Conservation (phyloP, 2,113 vertebrate genomes). For the Hydrochoerus hydrochaeris region DNA sequence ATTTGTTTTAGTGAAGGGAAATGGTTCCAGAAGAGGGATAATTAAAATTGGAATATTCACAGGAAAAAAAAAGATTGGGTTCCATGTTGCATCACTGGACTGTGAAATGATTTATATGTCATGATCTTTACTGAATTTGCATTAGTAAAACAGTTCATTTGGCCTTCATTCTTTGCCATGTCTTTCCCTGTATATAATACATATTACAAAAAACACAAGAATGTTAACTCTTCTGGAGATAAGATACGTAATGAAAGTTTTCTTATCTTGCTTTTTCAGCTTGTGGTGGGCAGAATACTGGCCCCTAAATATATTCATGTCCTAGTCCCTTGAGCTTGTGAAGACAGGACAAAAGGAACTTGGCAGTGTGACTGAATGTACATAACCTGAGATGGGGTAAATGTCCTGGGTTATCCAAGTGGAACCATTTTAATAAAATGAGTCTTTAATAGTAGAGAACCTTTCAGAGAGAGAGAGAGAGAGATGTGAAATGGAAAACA, state of each 20-base stretch:
- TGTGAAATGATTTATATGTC: neutral
- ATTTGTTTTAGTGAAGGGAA: slow-evolving; percentile 5
- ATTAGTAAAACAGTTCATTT: neutral
- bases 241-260: neutral
- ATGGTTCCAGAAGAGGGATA: neutral
- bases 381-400: neutral
- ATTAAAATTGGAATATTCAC: neutral
- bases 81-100: neutral
- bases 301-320: neutral
- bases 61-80: neutral
- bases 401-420: neutral
- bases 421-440: neutral
- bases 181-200: neutral
- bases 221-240: slow-evolving; percentile 12
- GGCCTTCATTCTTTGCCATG: neutral
- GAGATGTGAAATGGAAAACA: neutral
- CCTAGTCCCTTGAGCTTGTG: neutral
- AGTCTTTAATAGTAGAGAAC: neutral
- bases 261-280: neutral
- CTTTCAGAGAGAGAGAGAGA: neutral
- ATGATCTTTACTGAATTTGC: slow-evolving; percentile 18
- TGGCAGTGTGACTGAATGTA: neutral
- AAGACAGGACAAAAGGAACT: neutral
- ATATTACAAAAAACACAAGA: neutral
- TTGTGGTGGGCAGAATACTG: neutral